Conservation (phyloP, 2,113 vertebrate species). For the Tachysurus fulvidraco region DNA sequence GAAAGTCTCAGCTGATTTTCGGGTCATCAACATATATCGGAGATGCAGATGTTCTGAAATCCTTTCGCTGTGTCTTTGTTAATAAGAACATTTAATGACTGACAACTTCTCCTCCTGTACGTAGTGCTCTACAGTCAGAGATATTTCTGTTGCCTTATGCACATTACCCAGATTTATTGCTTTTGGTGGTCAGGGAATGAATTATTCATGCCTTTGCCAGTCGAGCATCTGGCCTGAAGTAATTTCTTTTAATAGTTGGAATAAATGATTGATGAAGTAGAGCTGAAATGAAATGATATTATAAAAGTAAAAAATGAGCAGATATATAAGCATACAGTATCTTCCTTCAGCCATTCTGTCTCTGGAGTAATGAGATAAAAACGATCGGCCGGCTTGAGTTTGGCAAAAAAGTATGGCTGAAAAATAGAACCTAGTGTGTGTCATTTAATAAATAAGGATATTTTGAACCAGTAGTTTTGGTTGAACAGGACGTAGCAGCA, state of each 20-base stretch:
- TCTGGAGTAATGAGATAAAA: slow-evolving; percentile 13
- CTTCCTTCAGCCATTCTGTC: not conserved
- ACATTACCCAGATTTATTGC: slow-evolving; percentile 23
- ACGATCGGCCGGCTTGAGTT: slow-evolving; percentile 1
- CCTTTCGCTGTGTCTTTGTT: not conserved
- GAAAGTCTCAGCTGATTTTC: not conserved
- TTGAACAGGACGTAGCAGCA: not conserved
- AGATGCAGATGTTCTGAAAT: not conserved
- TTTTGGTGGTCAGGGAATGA: slow-evolving; percentile 27
- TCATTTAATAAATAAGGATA: slow-evolving; percentile 4
- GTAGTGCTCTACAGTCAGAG: not conserved
- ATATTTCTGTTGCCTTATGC: slow-evolving; percentile 29
- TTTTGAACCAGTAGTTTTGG: not conserved
- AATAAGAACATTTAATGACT: not conserved
- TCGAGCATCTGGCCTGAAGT: slow-evolving; percentile 7
- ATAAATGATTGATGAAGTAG: slow-evolving; percentile 50
- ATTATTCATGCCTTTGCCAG: slow-evolving; percentile 40
- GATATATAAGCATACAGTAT: not conserved
- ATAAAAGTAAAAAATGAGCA: slow-evolving; percentile 27
- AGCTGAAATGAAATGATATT: slow-evolving; percentile 34
- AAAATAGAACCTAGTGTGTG: not conserved
- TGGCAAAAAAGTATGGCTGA: not conserved
- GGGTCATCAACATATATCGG: not conserved
- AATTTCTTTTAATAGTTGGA: slow-evolving; percentile 37
- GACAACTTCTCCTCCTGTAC: not conserved